Percentiles rank a stretch among this genome's conserved stretches.
Evolutionary conservation across 2,888 invertebrate genomes (phyloP).

Genomic region (Hedychridium roseum): DNA sequence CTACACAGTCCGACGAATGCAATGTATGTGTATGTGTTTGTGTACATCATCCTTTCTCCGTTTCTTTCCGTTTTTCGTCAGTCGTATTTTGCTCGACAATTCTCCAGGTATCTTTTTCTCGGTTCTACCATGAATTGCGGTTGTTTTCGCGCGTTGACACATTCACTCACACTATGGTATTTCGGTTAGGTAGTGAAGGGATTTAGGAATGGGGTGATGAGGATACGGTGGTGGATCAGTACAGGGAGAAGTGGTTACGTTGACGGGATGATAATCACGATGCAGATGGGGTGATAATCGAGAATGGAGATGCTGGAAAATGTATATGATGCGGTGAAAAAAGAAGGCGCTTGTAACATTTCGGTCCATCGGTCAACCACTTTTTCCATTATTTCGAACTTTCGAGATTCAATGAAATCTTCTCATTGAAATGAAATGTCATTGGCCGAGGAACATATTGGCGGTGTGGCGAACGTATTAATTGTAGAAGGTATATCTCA

Average conservation of each 20-base stretch:
- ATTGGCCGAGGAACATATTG: conserved; percentile 4
- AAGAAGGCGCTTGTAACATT: conserved; percentile 30
- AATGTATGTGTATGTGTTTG: conserved; percentile 47
- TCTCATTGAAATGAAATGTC: background rate
- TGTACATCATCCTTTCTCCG: conserved; percentile 12
- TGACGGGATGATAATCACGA: conserved; percentile 19
- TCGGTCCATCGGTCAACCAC: conserved; percentile 28
- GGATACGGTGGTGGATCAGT: too few species aligned
- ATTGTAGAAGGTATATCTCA: too few species aligned
- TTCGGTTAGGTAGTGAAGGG: conserved; percentile 44
- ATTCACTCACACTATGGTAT: conserved; percentile 61
- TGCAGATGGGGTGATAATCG: conserved; percentile 3
- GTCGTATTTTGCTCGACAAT: conserved; percentile 18
- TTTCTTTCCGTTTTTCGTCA: conserved; percentile 15
- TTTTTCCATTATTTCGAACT: background rate
- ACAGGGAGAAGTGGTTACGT: conserved; percentile 10
- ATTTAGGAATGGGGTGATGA: conserved; percentile 10
- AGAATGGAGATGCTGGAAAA: conserved; percentile 16
- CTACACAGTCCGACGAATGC: conserved; percentile 61
- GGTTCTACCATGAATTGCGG: conserved; percentile 3
- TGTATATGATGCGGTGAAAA: conserved; percentile 30
- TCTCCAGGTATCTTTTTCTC: background rate
- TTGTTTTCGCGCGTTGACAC: conserved; percentile 43
- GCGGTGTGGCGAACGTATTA: too few species aligned
- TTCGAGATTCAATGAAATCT: conserved; percentile 2